Percentiles rank a stretch among this genome's conserved stretches.
phyloP scores from a whole-genome alignment of 1,140 invertebrate species.

The Trinorchestia longiramus region DNA sequence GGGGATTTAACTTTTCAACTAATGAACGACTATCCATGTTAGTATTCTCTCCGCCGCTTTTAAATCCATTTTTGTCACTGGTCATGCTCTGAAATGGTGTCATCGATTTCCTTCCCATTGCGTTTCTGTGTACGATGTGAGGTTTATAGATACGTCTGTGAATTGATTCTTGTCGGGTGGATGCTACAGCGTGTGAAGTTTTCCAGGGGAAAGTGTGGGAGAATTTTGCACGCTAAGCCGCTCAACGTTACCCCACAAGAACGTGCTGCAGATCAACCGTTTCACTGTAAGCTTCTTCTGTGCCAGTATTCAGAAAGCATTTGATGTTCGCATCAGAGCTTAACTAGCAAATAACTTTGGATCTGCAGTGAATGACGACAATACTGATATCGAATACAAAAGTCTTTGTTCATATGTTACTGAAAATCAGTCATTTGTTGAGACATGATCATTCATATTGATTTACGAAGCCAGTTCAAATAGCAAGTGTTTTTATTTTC shows the following conservation, averaged over 20 bases:
- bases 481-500: neutral
- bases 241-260: neutral
- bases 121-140: neutral
- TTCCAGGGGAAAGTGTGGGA: conserved; percentile 26
- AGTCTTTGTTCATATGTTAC: too few relatives aligned
- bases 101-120: neutral
- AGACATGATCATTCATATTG: neutral
- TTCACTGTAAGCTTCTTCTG: neutral
- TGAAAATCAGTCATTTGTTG: neutral
- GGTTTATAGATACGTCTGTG: neutral
- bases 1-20: neutral
- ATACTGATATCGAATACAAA: neutral
- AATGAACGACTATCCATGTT: neutral
- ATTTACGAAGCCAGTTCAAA: neutral
- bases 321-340: neutral
- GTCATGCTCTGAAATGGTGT: neutral
- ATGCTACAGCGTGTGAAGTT: conserved; percentile 9
- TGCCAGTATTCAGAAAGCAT: neutral
- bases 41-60: neutral
- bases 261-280: neutral
- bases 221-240: neutral
- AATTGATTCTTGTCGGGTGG: neutral
- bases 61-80: neutral
- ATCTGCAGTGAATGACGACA: neutral
- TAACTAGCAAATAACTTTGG: neutral